phyloP scores from a whole-genome alignment of 1,140 invertebrate genomes.

The Drosophila bocqueti region DNA sequence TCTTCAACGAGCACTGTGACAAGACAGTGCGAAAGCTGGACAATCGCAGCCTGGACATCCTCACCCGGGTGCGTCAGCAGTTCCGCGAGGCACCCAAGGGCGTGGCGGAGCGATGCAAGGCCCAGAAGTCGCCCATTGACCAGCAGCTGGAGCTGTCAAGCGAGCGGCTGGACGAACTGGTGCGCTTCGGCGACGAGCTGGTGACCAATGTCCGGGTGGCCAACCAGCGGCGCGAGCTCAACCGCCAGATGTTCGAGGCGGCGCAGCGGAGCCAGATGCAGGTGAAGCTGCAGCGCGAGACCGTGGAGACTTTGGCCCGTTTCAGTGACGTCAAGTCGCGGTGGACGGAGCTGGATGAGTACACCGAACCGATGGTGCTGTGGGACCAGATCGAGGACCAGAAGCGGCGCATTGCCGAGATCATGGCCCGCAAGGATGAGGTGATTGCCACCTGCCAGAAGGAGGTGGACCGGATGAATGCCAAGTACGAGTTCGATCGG shows the following conservation, averaged over 20 bases:
- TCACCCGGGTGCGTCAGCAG: conserved; percentile 41
- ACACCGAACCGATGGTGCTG: conserved; percentile 92
- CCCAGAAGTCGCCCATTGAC: conserved; percentile 68
- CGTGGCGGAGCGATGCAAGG: conserved; percentile 50
- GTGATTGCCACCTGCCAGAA: conserved; percentile 91
- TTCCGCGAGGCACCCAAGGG: conserved; percentile 54
- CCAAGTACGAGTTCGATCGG: conserved; percentile 88
- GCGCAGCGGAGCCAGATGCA: conserved; percentile 77
- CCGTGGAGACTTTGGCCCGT: conserved; percentile 83
- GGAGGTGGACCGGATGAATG: conserved; percentile 90
- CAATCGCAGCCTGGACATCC: conserved; percentile 36
- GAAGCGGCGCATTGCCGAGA: conserved; percentile 89
- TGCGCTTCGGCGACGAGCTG: conserved; percentile 89
- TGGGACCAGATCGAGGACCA: conserved; percentile 90
- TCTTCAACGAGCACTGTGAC: conserved; percentile 56
- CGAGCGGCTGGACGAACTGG: conserved; percentile 80
- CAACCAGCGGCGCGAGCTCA: conserved; percentile 89
- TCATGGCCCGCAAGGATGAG: conserved; percentile 91
- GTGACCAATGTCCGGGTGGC: conserved; percentile 91
- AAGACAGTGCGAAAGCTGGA: conserved; percentile 46
- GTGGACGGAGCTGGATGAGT: conserved; percentile 90
- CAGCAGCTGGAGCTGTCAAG: conserved; percentile 71
- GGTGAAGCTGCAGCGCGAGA: conserved; percentile 57
- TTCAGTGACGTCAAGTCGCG: conserved; percentile 90
- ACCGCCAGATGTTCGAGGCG: conserved; percentile 86